Percentiles rank a stretch among this genome's conserved stretches.
These are phyloP conservation scores for Oplegnathus fasciatus DNA, from an alignment of 2,113 vertebrate genomes.

Conservation along the genomic window DNA sequence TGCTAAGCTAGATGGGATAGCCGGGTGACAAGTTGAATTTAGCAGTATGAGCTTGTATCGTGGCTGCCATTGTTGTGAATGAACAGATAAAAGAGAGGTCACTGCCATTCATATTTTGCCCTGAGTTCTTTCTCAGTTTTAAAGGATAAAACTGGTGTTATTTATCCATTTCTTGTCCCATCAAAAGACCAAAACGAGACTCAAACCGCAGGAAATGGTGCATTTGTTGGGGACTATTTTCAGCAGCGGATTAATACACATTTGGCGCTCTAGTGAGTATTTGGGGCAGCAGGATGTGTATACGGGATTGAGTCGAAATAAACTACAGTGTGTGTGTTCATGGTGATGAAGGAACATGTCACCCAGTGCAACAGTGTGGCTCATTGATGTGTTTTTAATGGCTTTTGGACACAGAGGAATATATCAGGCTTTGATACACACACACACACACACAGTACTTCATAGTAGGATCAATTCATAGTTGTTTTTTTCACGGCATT, in stretches of 20 bases:
- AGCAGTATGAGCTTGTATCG: neutral
- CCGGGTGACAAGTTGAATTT: slow-evolving; percentile 4
- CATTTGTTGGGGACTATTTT: slow-evolving; percentile 1
- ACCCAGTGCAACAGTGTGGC: slow-evolving; percentile 7
- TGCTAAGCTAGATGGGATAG: neutral
- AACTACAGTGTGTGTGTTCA: neutral
- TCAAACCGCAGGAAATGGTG: neutral
- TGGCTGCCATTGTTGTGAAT: neutral
- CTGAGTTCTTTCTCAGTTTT: neutral
- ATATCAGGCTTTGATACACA: neutral
- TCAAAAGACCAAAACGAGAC: neutral
- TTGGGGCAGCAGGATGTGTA: neutral
- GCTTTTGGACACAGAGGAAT: neutral
- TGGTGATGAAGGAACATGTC: no score
- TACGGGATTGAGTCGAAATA: neutral
- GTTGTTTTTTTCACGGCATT: neutral
- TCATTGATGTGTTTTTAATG: slow-evolving; percentile 15
- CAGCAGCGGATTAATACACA: neutral
- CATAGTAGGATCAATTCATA: neutral
- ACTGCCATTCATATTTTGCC: neutral
- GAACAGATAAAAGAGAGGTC: neutral
- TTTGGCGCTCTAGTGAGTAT: neutral
- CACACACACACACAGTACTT: neutral
- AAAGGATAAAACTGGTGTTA: neutral
- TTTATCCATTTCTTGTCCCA: neutral